Conservation (phyloP, 1,140 invertebrate species). For the Hycleus phaleratus region DNA sequence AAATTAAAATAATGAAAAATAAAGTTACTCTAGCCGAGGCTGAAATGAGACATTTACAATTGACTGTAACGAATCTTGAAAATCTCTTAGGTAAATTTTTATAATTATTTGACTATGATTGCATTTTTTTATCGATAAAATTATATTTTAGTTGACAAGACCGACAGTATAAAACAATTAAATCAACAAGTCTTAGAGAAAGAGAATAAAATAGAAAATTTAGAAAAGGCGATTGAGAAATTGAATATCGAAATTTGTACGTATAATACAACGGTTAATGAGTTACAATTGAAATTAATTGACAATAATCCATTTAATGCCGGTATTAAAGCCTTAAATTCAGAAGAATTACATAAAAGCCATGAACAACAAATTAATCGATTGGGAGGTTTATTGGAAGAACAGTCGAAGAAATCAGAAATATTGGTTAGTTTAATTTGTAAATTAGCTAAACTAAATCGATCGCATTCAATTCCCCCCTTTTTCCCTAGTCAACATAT, state of each 20-base stretch:
- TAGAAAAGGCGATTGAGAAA: constrained; percentile 21
- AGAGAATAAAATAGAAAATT: constrained; percentile 19
- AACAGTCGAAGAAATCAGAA: constrained; percentile 22
- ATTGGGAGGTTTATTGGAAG: constrained; percentile 25
- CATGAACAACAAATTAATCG: constrained; percentile 24
- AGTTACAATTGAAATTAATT: constrained; percentile 26
- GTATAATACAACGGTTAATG: constrained; percentile 24
- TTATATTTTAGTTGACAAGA: constrained; percentile 27
- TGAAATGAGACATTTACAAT: constrained; percentile 27
- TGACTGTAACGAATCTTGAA: constrained; percentile 28
- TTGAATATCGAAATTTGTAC: constrained; percentile 21
- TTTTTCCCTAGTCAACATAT: too few species aligned
- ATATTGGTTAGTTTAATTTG: constrained; percentile 15
- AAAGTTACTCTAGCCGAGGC: constrained; percentile 27
- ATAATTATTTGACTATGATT: not conserved
- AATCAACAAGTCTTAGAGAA: constrained; percentile 13
- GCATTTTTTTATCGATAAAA: not conserved
- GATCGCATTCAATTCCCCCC: too few species aligned
- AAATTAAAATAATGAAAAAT: constrained; percentile 29
- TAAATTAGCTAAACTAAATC: not conserved
- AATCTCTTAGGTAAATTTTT: constrained; percentile 27
- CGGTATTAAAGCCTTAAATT: constrained; percentile 19
- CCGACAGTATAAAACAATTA: constrained; percentile 20
- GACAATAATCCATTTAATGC: constrained; percentile 27
- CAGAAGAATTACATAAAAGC: constrained; percentile 28